Percentiles rank a stretch among this genome's conserved stretches.
phyloP scores from a whole-genome alignment of 2,113 vertebrate species.

The Cebidichthys violaceus region DNA sequence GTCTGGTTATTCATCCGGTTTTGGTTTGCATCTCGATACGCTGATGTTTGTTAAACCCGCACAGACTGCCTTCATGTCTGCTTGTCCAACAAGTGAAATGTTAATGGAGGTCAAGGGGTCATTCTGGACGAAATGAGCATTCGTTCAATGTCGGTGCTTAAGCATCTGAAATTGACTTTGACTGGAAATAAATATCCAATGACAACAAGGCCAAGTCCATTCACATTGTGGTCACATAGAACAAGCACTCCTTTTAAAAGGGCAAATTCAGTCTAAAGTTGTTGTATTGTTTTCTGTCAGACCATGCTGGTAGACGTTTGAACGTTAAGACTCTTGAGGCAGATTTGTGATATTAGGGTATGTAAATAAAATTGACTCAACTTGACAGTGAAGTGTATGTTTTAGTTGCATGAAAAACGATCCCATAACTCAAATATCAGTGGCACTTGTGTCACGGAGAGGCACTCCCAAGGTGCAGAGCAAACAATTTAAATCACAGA shows the following conservation, averaged over 20 bases:
- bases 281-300: neutral
- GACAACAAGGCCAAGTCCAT: conserved; percentile 11
- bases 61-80: too few relatives aligned
- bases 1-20: neutral
- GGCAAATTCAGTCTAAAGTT: neutral
- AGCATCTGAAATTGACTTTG: conserved; percentile 17
- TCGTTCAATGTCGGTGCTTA: conserved; percentile 8
- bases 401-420: neutral
- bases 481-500: conserved; percentile 35
- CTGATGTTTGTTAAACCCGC: neutral
- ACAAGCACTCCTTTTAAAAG: neutral
- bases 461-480: conserved; percentile 15
- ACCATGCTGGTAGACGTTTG: neutral
- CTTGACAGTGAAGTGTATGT: neutral
- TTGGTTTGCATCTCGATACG: neutral
- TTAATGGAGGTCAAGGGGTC: conserved; percentile 21
- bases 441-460: neutral
- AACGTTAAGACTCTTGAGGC: neutral
- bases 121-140: neutral
- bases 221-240: neutral
- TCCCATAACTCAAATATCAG: conserved; percentile 6
- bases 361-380: neutral
- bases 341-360: neutral
- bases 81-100: neutral
- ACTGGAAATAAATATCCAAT: neutral